phyloP scores from a whole-genome alignment of 2,797 vertebrate species.

The Tachyglossus aculeatus region DNA sequence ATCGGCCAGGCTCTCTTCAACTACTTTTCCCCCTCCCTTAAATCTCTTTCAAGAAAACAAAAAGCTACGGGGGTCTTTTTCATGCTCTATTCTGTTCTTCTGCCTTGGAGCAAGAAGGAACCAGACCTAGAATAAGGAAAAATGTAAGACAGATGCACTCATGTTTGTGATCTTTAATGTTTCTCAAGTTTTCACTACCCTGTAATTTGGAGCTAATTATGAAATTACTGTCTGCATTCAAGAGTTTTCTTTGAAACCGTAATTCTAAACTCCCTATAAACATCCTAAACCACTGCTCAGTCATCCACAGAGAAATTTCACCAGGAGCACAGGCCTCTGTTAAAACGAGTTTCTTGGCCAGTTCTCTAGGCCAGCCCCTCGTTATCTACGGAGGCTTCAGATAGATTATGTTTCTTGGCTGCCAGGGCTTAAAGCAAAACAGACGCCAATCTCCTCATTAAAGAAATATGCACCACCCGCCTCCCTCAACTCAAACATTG shows the following conservation, averaged over 20 bases:
- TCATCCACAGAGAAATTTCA: conserved; percentile 31
- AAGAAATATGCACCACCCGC: too few relatives aligned
- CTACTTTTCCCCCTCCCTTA: background rate
- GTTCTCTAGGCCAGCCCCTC: background rate
- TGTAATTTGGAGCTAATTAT: conserved; percentile 71
- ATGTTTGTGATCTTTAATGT: conserved; percentile 42
- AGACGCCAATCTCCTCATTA: conserved; percentile 38
- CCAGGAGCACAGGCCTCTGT: background rate
- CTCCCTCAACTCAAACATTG: conserved; percentile 44
- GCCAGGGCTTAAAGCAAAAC: conserved; percentile 46
- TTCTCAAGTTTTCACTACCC: conserved; percentile 47
- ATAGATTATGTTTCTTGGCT: conserved; percentile 33
- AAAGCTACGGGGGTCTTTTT: conserved; percentile 25
- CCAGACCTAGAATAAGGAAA: conserved; percentile 11
- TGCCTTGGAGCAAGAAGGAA: conserved; percentile 14
- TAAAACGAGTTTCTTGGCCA: background rate
- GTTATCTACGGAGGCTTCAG: conserved; percentile 7
- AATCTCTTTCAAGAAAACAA: conserved; percentile 27
- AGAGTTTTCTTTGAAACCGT: conserved; percentile 54
- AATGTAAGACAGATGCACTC: conserved; percentile 57
- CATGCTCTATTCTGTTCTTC: conserved; percentile 13
- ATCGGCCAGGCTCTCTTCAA: too few relatives aligned
- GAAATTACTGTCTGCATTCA: conserved; percentile 56
- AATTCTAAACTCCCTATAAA: conserved; percentile 36
- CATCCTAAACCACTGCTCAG: conserved; percentile 16